Conservation (phyloP, 2,888 invertebrate genomes). For the Zhengitettix transpicula region DNA sequence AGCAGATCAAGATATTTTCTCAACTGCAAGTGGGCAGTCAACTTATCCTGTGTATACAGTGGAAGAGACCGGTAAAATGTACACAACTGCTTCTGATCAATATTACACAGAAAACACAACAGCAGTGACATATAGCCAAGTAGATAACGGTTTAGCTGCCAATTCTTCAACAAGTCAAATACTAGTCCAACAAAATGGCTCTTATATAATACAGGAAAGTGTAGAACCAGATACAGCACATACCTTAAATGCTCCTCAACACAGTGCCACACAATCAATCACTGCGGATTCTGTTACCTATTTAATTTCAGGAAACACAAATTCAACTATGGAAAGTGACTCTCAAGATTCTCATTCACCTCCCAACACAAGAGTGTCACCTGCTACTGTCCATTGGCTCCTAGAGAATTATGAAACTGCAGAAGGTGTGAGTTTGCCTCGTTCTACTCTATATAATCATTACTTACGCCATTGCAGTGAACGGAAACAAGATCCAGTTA, state of each 20-base stretch:
- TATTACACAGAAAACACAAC: not conserved
- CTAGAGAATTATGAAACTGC: constrained; percentile 97
- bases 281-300: not conserved
- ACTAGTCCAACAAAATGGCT: not conserved
- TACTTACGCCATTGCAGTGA: constrained; percentile 88
- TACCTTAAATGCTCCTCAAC: not conserved
- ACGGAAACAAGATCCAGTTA: constrained; percentile 92
- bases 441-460: constrained; percentile 92
- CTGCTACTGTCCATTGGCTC: constrained; percentile 65
- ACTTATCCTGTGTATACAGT: not conserved
- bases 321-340: not conserved
- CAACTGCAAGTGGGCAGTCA: not conserved
- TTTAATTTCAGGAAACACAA: not conserved
- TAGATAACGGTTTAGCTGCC: not conserved
- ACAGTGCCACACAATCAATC: not conserved
- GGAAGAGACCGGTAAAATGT: not conserved
- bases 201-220: not conserved
- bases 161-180: not conserved
- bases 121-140: not conserved
- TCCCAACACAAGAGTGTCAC: not conserved
- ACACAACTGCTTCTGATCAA: not conserved
- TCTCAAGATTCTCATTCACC: not conserved
- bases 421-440: constrained; percentile 81
- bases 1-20: not conserved
- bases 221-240: not conserved